Evolutionary conservation across 2,888 invertebrate genomes (phyloP), one percentile per base, ranked within the genome.

Genomic region (Diadromus collaris): DNA sequence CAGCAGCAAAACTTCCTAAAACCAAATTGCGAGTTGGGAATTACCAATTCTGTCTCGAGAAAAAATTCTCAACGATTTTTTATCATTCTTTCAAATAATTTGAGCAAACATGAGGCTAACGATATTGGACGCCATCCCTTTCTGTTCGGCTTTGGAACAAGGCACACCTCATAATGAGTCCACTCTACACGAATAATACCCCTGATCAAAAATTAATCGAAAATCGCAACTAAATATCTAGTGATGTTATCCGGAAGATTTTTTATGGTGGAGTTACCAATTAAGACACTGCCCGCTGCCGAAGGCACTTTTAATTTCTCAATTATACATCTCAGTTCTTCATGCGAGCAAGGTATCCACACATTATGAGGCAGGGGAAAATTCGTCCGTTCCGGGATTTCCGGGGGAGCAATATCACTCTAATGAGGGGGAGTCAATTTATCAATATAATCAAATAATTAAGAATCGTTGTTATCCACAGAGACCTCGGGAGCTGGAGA

Each of bases 91-190:
- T 69, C 69, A 27, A 58, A 69, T 6, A 69, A n/a, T 16, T 69
- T 69, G 9, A 69, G 27, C 1, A 13, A 27, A 21, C 69, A 69
- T 9, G 58, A 34, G 6, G 56, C 16, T 13, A n/a, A n/a, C n/a
- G n/a, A n/a, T n/a, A n/a, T n/a, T n/a, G n/a, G n/a, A n/a, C n/a
- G n/a, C n/a, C n/a, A 48, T 13, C 58, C 58, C 7, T 3, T 6
- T 63, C 63, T 29, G 3, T 41, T 54, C 7, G 65, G 64, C 44
- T 73, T 73, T 16, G 58, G 73, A 10, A 73, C 65, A 4, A 73
- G 13, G 9, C 29, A 56, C 4, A 73, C 21, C 16, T 65, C 51
- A 32, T 56, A 73, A 2, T 16, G 10, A 44, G 16, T 64, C 73
- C 56, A 64, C 6, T 51, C 48, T 16, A 19, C 7, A 27, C 64